These are phyloP conservation scores for Helicoverpa zea DNA, from an alignment of 1,140 invertebrate species.

Conservation along the genomic window DNA sequence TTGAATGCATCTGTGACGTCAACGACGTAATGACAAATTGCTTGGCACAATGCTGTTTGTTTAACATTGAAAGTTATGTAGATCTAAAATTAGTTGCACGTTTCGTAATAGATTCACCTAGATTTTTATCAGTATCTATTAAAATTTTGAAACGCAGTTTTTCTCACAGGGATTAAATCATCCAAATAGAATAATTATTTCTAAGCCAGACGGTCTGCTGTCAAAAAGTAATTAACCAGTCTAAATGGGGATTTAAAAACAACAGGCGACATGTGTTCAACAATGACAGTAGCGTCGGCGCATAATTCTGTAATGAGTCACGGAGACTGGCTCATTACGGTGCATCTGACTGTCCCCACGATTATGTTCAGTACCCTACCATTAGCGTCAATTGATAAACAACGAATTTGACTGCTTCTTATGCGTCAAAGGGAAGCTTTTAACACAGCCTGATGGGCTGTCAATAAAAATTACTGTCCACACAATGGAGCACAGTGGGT, in stretches of 20 bases:
- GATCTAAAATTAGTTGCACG: slow-evolving; percentile 23
- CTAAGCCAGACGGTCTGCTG: neutral
- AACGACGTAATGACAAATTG: slow-evolving; percentile 22
- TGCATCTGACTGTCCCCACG: slow-evolving; percentile 15
- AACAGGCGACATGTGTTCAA: slow-evolving; percentile 32
- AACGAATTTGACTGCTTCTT: slow-evolving; percentile 22
- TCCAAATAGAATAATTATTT: neutral
- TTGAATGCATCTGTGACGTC: slow-evolving; percentile 36
- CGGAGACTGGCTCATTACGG: slow-evolving; percentile 29
- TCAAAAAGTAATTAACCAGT: neutral
- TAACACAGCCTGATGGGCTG: slow-evolving; percentile 1
- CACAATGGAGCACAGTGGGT: neutral
- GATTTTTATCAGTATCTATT: neutral
- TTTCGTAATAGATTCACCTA: neutral
- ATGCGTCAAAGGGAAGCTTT: slow-evolving; percentile 7
- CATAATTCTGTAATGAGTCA: slow-evolving; percentile 45
- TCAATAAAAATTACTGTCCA: slow-evolving; percentile 14
- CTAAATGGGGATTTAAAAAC: slow-evolving; percentile 24
- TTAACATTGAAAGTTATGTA: slow-evolving; percentile 20
- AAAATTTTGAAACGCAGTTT: too few relatives aligned
- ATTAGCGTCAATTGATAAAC: slow-evolving; percentile 44
- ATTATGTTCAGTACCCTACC: slow-evolving; percentile 18
- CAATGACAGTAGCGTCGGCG: slow-evolving; percentile 25
- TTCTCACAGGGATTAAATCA: too few relatives aligned
- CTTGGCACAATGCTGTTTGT: slow-evolving; percentile 3